A percentile compares a stretch with the other conserved stretches of the same genome.
phyloP scores from a whole-genome alignment of 2,113 vertebrate species.

The Neogobius melanostomus region DNA sequence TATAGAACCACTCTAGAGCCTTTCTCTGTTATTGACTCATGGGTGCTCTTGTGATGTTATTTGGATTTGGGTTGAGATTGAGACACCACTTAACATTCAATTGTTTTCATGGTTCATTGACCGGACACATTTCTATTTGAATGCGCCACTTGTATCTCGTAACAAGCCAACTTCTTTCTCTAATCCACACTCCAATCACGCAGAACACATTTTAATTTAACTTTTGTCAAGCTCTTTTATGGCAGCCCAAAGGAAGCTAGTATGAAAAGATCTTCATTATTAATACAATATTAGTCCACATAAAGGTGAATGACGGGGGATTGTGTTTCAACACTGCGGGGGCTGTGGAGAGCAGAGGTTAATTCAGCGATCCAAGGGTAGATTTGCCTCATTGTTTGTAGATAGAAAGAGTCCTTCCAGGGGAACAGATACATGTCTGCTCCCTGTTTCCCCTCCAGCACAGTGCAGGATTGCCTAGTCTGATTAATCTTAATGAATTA shows the following conservation, averaged over 20 bases:
- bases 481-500: constrained; percentile 85
- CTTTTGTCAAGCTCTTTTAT: constrained; percentile 61
- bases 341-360: constrained; percentile 73
- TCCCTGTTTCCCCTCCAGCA: constrained; percentile 52
- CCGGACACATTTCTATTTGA: constrained; percentile 1
- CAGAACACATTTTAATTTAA: constrained; percentile 47
- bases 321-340: constrained; percentile 68
- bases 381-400: constrained; percentile 79
- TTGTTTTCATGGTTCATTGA: background rate
- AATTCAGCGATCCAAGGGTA: constrained; percentile 79
- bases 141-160: background rate
- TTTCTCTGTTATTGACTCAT: background rate
- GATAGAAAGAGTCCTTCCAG: constrained; percentile 71
- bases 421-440: constrained; percentile 61
- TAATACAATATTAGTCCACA: constrained; percentile 74
- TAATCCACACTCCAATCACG: constrained; percentile 43
- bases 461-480: constrained; percentile 68
- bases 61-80: constrained; percentile 1
- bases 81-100: background rate
- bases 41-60: background rate
- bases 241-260: constrained; percentile 50
- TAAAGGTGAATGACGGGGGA: constrained; percentile 69
- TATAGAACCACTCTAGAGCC: too few species aligned
- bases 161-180: constrained; percentile 14
- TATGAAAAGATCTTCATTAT: constrained; percentile 70